Conservation (phyloP, 2,888 invertebrate species). For the Drosophila fungiperda region DNA sequence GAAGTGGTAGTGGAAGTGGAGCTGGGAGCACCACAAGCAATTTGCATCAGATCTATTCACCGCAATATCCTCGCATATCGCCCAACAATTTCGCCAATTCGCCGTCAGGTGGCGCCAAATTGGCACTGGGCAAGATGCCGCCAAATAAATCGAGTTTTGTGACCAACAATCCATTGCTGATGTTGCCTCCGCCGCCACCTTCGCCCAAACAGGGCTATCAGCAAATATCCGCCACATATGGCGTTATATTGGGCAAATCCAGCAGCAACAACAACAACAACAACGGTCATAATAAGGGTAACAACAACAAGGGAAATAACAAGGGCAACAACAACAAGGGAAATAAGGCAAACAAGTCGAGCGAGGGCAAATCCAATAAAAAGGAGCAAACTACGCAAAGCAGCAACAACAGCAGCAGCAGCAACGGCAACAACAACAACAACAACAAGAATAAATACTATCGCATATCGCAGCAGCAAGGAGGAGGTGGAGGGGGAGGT, state of each 20-base stretch:
- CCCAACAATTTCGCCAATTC: slow-evolving; percentile 78
- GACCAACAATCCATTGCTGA: slow-evolving; percentile 69
- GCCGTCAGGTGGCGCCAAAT: slow-evolving; percentile 56
- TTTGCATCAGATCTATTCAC: slow-evolving; percentile 83
- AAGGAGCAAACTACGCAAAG: slow-evolving; percentile 57
- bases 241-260: slow-evolving; percentile 74
- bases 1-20: slow-evolving; percentile 62
- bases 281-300: slow-evolving; percentile 45
- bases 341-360: slow-evolving; percentile 46
- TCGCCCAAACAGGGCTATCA: slow-evolving; percentile 79
- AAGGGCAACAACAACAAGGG: slow-evolving; percentile 57
- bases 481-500: slow-evolving; percentile 14
- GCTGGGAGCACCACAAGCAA: slow-evolving; percentile 76
- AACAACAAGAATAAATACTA: slow-evolving; percentile 83
- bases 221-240: slow-evolving; percentile 82
- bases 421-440: slow-evolving; percentile 32
- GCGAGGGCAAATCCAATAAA: slow-evolving; percentile 62
- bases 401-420: slow-evolving; percentile 65
- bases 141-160: slow-evolving; percentile 77
- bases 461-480: slow-evolving; percentile 80
- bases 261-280: slow-evolving; percentile 56
- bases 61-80: slow-evolving; percentile 83
- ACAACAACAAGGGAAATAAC: slow-evolving; percentile 51
- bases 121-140: slow-evolving; percentile 68
- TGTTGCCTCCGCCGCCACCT: slow-evolving; percentile 45